Evolutionary conservation across 2,797 vertebrate genomes (phyloP).

Genomic region (Paratrypauchen microcephalus): DNA sequence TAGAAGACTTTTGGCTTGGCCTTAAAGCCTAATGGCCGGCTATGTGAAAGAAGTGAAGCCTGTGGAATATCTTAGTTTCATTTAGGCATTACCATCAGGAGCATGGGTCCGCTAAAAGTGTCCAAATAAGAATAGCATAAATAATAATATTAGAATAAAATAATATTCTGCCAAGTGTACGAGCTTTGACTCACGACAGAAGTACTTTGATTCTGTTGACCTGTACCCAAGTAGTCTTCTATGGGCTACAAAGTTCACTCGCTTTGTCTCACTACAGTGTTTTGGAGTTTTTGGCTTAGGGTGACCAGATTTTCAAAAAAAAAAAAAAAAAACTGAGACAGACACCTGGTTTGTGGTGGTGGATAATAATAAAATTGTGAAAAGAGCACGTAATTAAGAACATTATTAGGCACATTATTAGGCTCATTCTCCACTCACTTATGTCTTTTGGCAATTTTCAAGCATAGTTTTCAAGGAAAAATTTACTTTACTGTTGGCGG

Average conservation of each 20-base stretch:
- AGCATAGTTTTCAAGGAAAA: too few relatives aligned
- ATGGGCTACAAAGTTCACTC: constrained; percentile 62
- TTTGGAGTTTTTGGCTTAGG: constrained; percentile 15
- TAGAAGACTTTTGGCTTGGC: constrained; percentile 29
- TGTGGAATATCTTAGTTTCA: constrained; percentile 8
- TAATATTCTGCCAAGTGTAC: not conserved
- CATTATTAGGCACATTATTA: too few relatives aligned
- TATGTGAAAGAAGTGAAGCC: constrained; percentile 25
- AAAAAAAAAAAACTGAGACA: too few relatives aligned
- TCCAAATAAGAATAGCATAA: not conserved
- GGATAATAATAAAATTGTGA: too few relatives aligned
- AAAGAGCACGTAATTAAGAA: too few relatives aligned
- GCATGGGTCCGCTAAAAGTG: constrained; percentile 3
- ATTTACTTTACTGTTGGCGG: too few relatives aligned
- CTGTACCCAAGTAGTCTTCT: too few relatives aligned
- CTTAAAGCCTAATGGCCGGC: not conserved
- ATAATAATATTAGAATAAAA: not conserved
- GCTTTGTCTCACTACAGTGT: constrained; percentile 63
- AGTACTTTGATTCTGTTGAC: too few relatives aligned
- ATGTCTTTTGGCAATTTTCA: too few relatives aligned
- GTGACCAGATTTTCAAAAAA: too few relatives aligned
- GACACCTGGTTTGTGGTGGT: too few relatives aligned
- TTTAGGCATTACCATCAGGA: constrained; percentile 27
- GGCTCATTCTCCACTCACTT: too few relatives aligned
- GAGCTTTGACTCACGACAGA: not conserved